Evolutionary conservation across 2,113 vertebrate genomes (phyloP), one percentile per base, ranked within the genome.

Genomic region (Saguinus imperator): DNA sequence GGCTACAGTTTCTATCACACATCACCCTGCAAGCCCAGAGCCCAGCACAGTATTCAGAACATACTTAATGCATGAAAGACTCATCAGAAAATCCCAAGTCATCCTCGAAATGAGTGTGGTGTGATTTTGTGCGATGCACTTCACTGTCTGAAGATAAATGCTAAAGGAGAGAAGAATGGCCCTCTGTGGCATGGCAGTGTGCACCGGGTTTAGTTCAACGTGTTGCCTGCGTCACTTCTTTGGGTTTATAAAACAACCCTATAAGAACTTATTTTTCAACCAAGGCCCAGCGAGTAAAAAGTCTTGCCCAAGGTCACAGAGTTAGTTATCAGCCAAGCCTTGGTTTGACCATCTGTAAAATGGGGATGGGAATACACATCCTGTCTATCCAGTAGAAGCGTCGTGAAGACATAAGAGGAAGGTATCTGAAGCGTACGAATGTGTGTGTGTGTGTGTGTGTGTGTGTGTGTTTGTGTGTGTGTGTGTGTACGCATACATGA

Each of bases 131-230:
- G 13, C 13, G 48, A 12, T 64, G 35, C n/a, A 25, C 16, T 55
- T 29, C 7, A 37, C 21, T 29, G 9, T 55, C 55, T 58, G 48
- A 29, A 55, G 27, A 40, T 4, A 5, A 73, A 75, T 2, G 29
- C 7, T 37, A 8, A 16, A 90, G n/a, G 17, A 82, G 45, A 48
- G 27, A 86, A 32, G n/a, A 86, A 66, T 5, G 1, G 10, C 6
- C 17, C 2, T 0, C 0, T 25, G 57, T 45, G 35, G 57, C 58
- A 17, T 0, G 27, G 6, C 17, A 17, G 0, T 0, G 3, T 1
- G 37, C 6, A 35, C 17, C 29, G 43, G 18, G 48, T 32, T 58
- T 45, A 48, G 50, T 18, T 84, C 83, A 25, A 86, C 1, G 27
- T 25, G 61, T 4, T 40, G 37, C 21, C 5, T 70, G 25, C 5